Percentiles rank a stretch among this genome's conserved stretches.
phyloP scores from a whole-genome alignment of 2,797 vertebrate genomes.

The Acanthurus leucopareius region DNA sequence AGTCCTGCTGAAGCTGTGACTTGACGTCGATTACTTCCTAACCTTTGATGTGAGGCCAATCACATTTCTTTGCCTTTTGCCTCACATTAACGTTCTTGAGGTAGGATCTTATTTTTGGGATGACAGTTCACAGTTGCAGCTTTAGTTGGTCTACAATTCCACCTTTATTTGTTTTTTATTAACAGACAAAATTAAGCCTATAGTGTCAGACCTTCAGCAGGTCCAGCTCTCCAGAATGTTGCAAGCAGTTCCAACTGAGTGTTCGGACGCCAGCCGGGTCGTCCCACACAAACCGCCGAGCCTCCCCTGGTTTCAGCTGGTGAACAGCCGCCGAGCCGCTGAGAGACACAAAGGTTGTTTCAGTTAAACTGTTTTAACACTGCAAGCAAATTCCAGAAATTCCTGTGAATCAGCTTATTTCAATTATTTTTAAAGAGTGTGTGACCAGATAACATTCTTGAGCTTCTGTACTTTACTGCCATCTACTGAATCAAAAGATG shows the following conservation, averaged over 20 bases:
- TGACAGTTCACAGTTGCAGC: not conserved
- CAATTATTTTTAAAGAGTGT: not conserved
- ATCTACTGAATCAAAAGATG: too few species aligned
- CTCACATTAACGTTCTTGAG: not conserved
- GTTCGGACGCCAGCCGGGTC: slow-evolving; percentile 89
- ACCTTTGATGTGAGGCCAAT: too few species aligned
- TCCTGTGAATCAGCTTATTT: not conserved
- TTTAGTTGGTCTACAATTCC: not conserved
- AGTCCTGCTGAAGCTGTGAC: not conserved
- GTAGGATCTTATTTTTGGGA: not conserved
- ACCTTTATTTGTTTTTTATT: not conserved
- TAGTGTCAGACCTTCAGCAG: slow-evolving; percentile 89
- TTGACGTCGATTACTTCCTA: not conserved
- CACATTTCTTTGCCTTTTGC: not conserved
- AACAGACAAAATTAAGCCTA: not conserved
- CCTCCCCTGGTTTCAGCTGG: slow-evolving; percentile 87
- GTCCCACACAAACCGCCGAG: slow-evolving; percentile 92
- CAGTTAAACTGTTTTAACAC: not conserved
- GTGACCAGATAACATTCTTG: not conserved
- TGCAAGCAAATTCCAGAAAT: too few species aligned
- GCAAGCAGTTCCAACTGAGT: slow-evolving; percentile 88
- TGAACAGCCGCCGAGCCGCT: slow-evolving; percentile 68
- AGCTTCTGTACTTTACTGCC: too few species aligned
- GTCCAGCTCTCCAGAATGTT: slow-evolving; percentile 88
- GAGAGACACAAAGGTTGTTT: not conserved